These are phyloP conservation scores for Atta texana DNA, from an alignment of 1,140 invertebrate genomes.

Conservation along the genomic window DNA sequence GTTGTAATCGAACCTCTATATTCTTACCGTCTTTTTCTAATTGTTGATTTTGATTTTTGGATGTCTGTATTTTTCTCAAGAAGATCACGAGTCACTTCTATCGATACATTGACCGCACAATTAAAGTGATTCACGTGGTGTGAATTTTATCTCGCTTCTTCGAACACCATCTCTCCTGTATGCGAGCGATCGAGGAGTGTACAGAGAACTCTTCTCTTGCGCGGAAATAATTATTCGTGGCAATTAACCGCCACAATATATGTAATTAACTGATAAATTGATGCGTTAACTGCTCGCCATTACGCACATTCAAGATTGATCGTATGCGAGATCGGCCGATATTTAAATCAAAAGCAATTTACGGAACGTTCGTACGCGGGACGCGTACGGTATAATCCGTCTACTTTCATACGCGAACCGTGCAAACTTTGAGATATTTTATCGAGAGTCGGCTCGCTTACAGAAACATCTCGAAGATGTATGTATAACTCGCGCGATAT, in stretches of 20 bases:
- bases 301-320: slow-evolving; percentile 68
- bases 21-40: neutral
- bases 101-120: slow-evolving; percentile 14
- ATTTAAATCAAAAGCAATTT: slow-evolving; percentile 74
- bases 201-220: slow-evolving; percentile 28
- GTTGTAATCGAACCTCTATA: neutral
- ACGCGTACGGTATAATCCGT: neutral
- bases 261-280: slow-evolving; percentile 81
- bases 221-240: slow-evolving; percentile 64
- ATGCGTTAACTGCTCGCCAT: slow-evolving; percentile 72
- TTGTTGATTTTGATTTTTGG: neutral
- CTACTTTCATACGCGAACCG: slow-evolving; percentile 19
- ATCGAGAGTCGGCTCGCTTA: neutral
- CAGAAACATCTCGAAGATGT: neutral
- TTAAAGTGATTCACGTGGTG: neutral
- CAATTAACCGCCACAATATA: slow-evolving; percentile 76
- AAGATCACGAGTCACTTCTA: neutral
- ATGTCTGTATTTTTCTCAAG: neutral
- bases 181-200: neutral
- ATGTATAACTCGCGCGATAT: neutral
- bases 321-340: slow-evolving; percentile 58
- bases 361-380: slow-evolving; percentile 24
- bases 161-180: slow-evolving; percentile 8
- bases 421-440: slow-evolving; percentile 12
- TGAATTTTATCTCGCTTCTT: slow-evolving; percentile 17